Evolutionary conservation across 2,113 vertebrate species (phyloP), one percentile per base, ranked within the genome.

Genomic region (Hydrolagus affinis): DNA sequence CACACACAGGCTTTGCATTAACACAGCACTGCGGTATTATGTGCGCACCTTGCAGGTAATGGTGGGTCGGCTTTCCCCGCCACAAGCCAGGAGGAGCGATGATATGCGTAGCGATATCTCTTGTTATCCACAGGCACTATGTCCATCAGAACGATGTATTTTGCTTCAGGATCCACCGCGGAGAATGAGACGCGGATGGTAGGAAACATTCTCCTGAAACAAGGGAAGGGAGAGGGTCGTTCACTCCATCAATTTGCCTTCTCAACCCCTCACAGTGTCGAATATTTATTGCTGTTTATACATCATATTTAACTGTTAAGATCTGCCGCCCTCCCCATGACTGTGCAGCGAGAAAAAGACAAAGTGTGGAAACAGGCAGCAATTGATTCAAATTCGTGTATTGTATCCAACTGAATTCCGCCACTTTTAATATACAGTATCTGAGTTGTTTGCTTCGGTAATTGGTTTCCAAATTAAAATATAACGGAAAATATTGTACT

Each of bases 51-150:
- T 89, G 98, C 97, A 73, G 98, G 98, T 85, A 99, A 93, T 0
- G 97, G 98, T 7, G 98, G 98, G 86, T 99, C 98, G 0, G 98
- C 98, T 89, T 99, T 99, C 80, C 98, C 98, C 59, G 97, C 98
- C 88, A 98, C 97, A 88, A 99, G 91, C 98, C 98, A 99, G 17
- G 97, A 99, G 85, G 98, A 99, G 86, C 98, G 94, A 91, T 99
- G 98, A 88, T 99, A 99, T 85, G 98, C 98, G 68, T 99, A 99
- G 87, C 97, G 93, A 70, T 99, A 99, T 86, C 98, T 93, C 91
- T 99, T 99, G 90, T 99, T 99, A 92, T 99, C 97, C 90, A 99
- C 97, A 0, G 98, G 96, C 85, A 99, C 97, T 23, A 99, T 97
- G 91, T 99, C 98, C 97, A 99, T 99, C 88, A 99, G 89, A 32